Evolutionary conservation across 2,113 vertebrate species (phyloP), one percentile per base, ranked within the genome.

Genomic region (Pelecanus crispus): DNA sequence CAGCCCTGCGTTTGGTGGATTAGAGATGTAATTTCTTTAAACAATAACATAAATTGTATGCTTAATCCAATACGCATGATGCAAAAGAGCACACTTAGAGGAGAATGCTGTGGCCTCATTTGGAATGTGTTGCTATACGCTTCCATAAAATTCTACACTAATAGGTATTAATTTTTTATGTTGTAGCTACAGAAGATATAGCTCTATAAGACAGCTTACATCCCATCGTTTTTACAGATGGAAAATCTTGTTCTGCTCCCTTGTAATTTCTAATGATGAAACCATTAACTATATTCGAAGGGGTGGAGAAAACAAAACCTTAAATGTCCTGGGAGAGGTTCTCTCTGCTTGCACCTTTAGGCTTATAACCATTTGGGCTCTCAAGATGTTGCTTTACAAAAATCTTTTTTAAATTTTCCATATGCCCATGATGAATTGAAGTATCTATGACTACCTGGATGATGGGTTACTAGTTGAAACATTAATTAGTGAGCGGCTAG

Each of bases 31-130:
- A 90, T 91, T 96, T 94, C 70, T 85, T 84, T 61, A 82, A 96
- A 95, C 79, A 91, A 68, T 81, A 92, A 73, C 53, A 82, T 66
- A 92, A 95, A 87, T 82, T 95, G 63, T 90, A 63, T 53, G 45
- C 59, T 72, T 96, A 97, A 95, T 92, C 95, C 96, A 88, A 63
- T 47, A 58, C 75, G 62, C 56, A 44, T 86, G 75, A 97, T 86
- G 47, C 56, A 92, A 38, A 90, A 88, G 67, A 87, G 53, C 0
- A 0, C 75, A 68, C 50, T 62, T 75, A 80, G 78, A 47, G 45
- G 62, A 80, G 62, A 96, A 66, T n/a, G 56, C 74, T 40, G 55
- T 65, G 70, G 52, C 88, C 78, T 92, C 49, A 68, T 1, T 61
- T 17, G 38, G 16, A 87, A 32, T 17, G 11, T 75, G 40, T 38